Base-by-base conservation (phyloP, 2,888 invertebrate species). In the Caenorhabditis angaria region DNA sequence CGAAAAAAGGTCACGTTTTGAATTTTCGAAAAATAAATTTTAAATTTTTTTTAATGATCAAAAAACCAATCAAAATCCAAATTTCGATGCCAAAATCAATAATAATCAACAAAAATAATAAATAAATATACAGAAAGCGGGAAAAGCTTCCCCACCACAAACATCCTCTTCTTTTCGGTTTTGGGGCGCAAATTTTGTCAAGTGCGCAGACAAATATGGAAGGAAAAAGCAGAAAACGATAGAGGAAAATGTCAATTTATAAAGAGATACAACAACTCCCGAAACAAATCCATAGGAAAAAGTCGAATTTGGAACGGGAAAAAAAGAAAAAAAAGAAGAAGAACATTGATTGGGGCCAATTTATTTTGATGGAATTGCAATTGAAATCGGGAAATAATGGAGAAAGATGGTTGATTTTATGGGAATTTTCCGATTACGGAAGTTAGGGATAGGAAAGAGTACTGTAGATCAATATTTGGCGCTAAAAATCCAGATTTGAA, bases 311-410 rank as follows among this genome's bases (percentile, higher is more conserved):
- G n/a, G n/a, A n/a, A n/a, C n/a, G n/a, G n/a, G n/a, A 41, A 41
- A 41, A 41, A 12, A 18, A 18, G 41, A 41, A 41, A 14, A 2
- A 18, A 41, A 41, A 5, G 41, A 32, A 32, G 32, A 32, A 10
- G 32, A 32, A 41, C 41, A 41, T 41, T 41, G 41, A 41, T 41
- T 41, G 41, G 41, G 10, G 41, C 41, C 41, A 41, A 41, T 41
- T 41, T 41, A 41, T 41, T 41, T 41, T 41, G 41, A 41, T 41
- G 41, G 41, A 41, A 41, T 41, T 41, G 41, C n/a, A n/a, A n/a
- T n/a, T n/a, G n/a, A n/a, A 41, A 41, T 41, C 18, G 41, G 18
- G 41, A 41, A 41, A 41, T 18, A n/a, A n/a, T n/a, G n/a, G n/a
- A n/a, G 41, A 41, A 41, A 12, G 41, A 41, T 41, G 41, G 10